A percentile compares a stretch with the other conserved stretches of the same genome.
Conservation (phyloP, 92 coral and sea anemone species). For the Paramuricea clavata region DNA sequence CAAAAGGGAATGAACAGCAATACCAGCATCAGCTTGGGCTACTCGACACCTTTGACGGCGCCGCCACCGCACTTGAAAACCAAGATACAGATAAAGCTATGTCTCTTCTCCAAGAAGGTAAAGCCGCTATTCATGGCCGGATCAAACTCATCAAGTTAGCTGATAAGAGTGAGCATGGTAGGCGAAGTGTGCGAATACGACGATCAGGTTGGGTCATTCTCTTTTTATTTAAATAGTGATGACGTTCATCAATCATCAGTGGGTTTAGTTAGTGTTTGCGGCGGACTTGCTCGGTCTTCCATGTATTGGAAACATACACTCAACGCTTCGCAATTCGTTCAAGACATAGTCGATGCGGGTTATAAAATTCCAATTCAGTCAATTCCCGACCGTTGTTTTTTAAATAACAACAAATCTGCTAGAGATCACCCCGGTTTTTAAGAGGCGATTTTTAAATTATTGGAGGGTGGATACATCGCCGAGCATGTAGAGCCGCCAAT, state of each 20-base stretch:
- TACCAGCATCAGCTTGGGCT: not conserved
- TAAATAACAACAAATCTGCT: conserved; percentile 49
- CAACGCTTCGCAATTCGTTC: conserved; percentile 31
- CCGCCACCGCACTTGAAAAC: not conserved
- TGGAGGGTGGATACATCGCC: conserved; percentile 38
- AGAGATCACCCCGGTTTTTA: conserved; percentile 56
- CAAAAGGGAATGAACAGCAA: conserved; percentile 32
- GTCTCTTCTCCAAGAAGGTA: conserved; percentile 5
- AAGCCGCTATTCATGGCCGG: not conserved
- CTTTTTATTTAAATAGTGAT: not conserved
- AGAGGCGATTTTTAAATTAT: conserved; percentile 35
- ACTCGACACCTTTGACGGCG: not conserved
- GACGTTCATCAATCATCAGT: not conserved
- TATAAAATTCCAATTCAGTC: conserved; percentile 49
- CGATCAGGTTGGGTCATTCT: not conserved
- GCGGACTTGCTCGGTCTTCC: not conserved
- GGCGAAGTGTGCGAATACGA: not conserved
- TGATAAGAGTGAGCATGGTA: not conserved
- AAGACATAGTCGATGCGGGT: conserved; percentile 21
- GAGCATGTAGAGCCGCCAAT: conserved; percentile 39
- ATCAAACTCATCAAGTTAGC: conserved; percentile 11
- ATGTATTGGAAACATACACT: not conserved
- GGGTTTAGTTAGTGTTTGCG: not conserved
- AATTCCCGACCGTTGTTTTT: conserved; percentile 45
- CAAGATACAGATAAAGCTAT: not conserved